A percentile compares a stretch with the other conserved stretches of the same genome.
Conservation (phyloP, 35 echinoderm and acorn worm genomes). For the Heliocidaris tuberculata region DNA sequence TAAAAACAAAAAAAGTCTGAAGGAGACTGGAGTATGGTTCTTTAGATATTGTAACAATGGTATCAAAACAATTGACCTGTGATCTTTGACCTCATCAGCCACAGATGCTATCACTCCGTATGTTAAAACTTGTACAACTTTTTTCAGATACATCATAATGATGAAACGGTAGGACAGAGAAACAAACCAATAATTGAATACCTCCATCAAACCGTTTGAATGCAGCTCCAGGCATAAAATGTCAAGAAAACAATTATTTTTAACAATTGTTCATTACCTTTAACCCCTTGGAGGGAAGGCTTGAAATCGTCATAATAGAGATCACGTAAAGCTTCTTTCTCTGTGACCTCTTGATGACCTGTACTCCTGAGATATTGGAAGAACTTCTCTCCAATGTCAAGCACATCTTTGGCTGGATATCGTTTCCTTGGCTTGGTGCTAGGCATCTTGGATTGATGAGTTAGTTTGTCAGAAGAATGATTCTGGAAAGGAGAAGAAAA, state of each 20-base stretch:
- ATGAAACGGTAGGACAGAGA: neutral
- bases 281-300: neutral
- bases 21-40: too few species aligned
- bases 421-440: neutral
- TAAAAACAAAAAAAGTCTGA: too few species aligned
- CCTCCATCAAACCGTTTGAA: neutral
- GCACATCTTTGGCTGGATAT: conserved; percentile 21
- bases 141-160: too few species aligned
- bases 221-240: neutral
- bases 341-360: conserved; percentile 34
- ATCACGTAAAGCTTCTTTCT: conserved; percentile 34
- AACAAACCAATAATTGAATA: neutral
- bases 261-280: neutral
- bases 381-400: conserved; percentile 35
- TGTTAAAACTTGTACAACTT: too few species aligned
- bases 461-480: neutral
- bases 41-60: too few species aligned
- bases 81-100: too few species aligned
- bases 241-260: neutral
- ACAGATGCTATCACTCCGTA: too few species aligned
- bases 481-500: neutral
- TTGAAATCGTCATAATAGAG: conserved; percentile 52
- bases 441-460: neutral
- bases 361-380: conserved; percentile 27
- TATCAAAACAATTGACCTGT: too few species aligned